phyloP scores from a whole-genome alignment of 2,113 vertebrate genomes.

The Bos javanicus region DNA sequence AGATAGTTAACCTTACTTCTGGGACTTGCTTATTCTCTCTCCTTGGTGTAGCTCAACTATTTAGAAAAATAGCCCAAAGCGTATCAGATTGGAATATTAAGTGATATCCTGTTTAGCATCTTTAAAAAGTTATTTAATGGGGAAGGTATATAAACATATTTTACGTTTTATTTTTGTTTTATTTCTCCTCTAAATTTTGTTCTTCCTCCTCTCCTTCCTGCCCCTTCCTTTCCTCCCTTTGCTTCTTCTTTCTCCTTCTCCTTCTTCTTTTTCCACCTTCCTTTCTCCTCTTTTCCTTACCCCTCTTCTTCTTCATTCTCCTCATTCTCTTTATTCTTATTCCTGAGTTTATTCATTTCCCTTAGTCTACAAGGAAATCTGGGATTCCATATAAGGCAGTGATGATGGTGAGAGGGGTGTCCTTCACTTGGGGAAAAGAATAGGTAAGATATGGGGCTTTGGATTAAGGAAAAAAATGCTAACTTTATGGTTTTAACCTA shows the following conservation, averaged over 20 bases:
- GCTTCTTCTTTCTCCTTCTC: rapidly evolving
- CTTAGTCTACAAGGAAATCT: background rate
- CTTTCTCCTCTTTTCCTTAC: too few species aligned
- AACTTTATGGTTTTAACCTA: background rate
- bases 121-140: background rate
- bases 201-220: background rate
- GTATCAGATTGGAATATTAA: background rate
- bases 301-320: too few species aligned
- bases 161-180: background rate
- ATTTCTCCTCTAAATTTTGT: background rate
- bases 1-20: background rate
- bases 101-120: background rate
- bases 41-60: background rate
- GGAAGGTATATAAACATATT: background rate
- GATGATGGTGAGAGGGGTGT: background rate
- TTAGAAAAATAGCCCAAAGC: background rate
- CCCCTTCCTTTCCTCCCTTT: too few species aligned
- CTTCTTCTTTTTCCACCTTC: too few species aligned
- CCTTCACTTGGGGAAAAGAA: background rate
- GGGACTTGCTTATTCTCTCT: background rate
- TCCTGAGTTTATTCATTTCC: background rate
- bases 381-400: background rate
- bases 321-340: background rate
- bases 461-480: background rate
- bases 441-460: background rate